Evolutionary conservation across 2,113 vertebrate genomes (phyloP).

Genomic region (Propithecus coquereli): DNA sequence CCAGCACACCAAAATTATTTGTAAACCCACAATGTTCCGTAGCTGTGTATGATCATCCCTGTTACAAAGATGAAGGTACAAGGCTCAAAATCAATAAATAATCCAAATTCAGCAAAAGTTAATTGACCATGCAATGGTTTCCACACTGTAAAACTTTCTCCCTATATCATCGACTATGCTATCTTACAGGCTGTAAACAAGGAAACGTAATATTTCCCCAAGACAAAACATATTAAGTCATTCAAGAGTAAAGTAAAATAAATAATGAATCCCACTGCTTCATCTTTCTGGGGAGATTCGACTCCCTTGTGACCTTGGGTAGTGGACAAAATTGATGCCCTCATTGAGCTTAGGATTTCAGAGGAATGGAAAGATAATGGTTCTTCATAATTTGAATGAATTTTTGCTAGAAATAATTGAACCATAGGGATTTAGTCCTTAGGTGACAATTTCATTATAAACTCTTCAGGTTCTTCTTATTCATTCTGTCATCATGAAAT

Average conservation of each 20-base stretch:
- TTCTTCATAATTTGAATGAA: not conserved
- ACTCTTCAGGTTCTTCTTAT: not conserved
- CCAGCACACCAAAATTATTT: not conserved
- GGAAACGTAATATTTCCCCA: not conserved
- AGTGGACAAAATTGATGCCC: not conserved
- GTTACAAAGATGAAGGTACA: not conserved
- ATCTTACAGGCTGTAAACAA: not conserved
- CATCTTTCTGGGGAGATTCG: not conserved
- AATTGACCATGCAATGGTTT: not conserved
- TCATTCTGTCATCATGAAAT: not conserved
- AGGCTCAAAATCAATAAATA: not conserved
- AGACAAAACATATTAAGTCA: not conserved
- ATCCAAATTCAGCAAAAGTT: not conserved
- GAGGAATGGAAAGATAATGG: not conserved
- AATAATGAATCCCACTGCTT: not conserved
- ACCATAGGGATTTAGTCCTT: not conserved
- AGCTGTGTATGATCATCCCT: not conserved
- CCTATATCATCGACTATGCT: rapidly evolving
- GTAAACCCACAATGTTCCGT: not conserved
- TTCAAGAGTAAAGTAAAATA: not conserved
- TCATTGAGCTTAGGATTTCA: not conserved
- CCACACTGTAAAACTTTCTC: not conserved
- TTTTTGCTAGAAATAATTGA: conserved; percentile 4
- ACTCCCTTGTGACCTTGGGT: not conserved
- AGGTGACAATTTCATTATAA: conserved; percentile 7